These are phyloP conservation scores for Phoenoteleia sp. DNA, from an alignment of 2,888 invertebrate genomes.

Conservation along the genomic window DNA sequence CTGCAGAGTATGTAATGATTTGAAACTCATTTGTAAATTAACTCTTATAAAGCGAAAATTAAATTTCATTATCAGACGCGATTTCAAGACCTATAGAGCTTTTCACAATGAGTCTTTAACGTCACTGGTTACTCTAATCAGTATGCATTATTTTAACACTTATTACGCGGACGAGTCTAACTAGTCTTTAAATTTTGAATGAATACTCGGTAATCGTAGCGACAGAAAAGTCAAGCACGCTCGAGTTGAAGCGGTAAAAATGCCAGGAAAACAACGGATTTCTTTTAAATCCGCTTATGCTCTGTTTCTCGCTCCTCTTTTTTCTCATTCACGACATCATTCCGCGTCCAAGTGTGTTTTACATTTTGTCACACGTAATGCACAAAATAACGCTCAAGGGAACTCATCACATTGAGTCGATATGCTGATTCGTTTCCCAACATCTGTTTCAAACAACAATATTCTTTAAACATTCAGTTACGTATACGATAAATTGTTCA, in stretches of 20 bases:
- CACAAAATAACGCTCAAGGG: neutral
- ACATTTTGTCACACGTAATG: constrained; percentile 11
- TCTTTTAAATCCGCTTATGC: constrained; percentile 63
- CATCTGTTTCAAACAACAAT: no score
- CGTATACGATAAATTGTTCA: no score
- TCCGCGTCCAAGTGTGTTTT: constrained; percentile 2
- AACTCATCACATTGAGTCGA: neutral
- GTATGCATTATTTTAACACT: constrained; percentile 30
- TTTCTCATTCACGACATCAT: constrained; percentile 52
- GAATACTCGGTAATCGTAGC: constrained; percentile 54
- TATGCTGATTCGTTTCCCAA: no score
- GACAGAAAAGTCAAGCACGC: constrained; percentile 59
- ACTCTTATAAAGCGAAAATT: neutral
- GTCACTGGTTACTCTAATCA: constrained; percentile 8
- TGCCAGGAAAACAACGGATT: constrained; percentile 65
- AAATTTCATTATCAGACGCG: neutral
- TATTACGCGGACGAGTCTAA: constrained; percentile 38
- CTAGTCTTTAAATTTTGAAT: constrained; percentile 44
- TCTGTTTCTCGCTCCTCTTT: constrained; percentile 33
- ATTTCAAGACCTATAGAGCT: constrained; percentile 12
- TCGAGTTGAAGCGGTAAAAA: constrained; percentile 64
- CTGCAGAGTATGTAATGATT: no score
- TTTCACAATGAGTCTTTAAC: constrained; percentile 2
- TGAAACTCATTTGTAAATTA: neutral
- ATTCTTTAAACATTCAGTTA: no score